phyloP scores from a whole-genome alignment of 2,797 vertebrate species.

The Neosilurus mollespiculum region DNA sequence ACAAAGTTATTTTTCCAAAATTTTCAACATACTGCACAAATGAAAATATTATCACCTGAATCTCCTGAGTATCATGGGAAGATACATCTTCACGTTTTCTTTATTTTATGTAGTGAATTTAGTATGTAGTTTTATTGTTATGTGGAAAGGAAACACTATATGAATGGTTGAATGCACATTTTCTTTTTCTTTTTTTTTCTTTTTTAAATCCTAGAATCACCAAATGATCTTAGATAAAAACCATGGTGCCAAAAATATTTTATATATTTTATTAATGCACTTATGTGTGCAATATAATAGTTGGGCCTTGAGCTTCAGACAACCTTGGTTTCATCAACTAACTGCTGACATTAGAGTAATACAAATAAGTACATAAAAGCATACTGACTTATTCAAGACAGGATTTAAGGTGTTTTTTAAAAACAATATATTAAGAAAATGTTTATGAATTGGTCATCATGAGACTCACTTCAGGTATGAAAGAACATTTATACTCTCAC shows the following conservation, averaged over 20 bases:
- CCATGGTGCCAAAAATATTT: not conserved
- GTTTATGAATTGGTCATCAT: not conserved
- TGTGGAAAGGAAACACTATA: not conserved
- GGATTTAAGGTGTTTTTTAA: not conserved
- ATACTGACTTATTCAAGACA: not conserved
- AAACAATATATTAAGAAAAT: not conserved
- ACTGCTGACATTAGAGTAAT: not conserved
- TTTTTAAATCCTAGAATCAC: not conserved
- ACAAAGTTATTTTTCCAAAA: not conserved
- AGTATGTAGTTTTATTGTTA: not conserved
- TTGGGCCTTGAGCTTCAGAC: not conserved
- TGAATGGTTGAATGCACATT: not conserved
- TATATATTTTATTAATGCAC: conserved; percentile 1
- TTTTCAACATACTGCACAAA: not conserved
- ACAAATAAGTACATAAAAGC: not conserved
- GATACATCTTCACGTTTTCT: not conserved
- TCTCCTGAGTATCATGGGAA: not conserved
- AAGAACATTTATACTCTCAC: not conserved
- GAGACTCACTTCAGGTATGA: not conserved
- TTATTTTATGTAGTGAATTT: not conserved
- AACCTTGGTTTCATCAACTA: not conserved
- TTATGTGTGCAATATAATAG: not conserved
- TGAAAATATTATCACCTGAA: not conserved
- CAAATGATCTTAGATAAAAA: not conserved
- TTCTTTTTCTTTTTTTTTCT: not conserved